A percentile compares a stretch with the other conserved stretches of the same genome.
Evolutionary conservation across 2,888 invertebrate species (phyloP).

Genomic region (Epirrhoe alternata): DNA sequence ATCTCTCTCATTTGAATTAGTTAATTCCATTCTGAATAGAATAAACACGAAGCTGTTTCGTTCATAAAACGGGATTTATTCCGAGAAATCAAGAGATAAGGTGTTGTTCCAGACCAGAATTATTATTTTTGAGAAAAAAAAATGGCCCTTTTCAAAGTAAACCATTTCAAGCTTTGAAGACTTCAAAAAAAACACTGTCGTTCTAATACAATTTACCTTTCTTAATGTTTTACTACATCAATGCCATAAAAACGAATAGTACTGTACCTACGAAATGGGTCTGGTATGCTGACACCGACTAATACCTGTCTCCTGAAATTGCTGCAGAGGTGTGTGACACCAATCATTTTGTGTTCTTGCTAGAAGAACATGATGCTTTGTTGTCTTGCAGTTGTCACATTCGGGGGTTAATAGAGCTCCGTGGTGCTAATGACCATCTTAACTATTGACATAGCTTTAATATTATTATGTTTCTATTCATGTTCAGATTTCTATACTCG

Average conservation of each 20-base stretch:
- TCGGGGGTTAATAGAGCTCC: not conserved
- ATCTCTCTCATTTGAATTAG: slow-evolving; percentile 34
- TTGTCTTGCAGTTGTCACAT: slow-evolving; percentile 14
- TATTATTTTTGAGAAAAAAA: not conserved
- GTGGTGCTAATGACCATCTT: not conserved
- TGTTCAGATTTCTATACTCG: not conserved
- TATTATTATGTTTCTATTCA: not conserved
- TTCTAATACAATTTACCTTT: not conserved
- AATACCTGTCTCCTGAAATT: slow-evolving; percentile 43
- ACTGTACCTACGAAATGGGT: slow-evolving; percentile 35
- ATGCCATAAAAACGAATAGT: slow-evolving; percentile 26
- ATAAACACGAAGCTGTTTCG: slow-evolving; percentile 35
- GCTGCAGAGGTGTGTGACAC: slow-evolving; percentile 43
- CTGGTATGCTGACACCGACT: slow-evolving; percentile 28
- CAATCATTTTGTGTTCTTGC: slow-evolving; percentile 49
- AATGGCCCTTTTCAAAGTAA: not conserved
- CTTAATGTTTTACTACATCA: slow-evolving; percentile 19
- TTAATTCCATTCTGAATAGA: slow-evolving; percentile 29
- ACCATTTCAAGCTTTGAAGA: not conserved
- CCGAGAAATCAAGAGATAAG: slow-evolving; percentile 36
- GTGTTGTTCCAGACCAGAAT: not conserved
- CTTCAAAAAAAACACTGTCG: not conserved
- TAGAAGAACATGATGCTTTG: slow-evolving; percentile 21
- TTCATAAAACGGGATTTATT: slow-evolving; percentile 35
- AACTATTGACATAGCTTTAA: not conserved